Conservation (phyloP, 2,888 invertebrate species). For the Ariolimax columbianus region DNA sequence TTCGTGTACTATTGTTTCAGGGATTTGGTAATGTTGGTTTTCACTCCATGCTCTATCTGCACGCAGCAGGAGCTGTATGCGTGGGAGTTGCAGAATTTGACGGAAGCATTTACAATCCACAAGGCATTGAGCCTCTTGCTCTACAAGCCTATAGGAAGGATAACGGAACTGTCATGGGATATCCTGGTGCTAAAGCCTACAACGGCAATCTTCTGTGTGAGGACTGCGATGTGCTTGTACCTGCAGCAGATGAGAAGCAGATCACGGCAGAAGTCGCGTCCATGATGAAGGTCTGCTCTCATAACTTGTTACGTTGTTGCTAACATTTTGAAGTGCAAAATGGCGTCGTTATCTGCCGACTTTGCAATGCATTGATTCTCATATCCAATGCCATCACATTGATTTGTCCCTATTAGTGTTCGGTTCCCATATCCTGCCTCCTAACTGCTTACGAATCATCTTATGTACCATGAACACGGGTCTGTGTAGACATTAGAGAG, state of each 20-base stretch:
- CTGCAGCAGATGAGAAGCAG: slow-evolving; percentile 96
- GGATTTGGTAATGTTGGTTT: slow-evolving; percentile 99
- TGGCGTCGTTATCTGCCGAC: no score
- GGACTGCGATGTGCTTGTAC: slow-evolving; percentile 96
- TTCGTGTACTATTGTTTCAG: slow-evolving; percentile 77
- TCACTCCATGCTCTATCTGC: slow-evolving; percentile 94
- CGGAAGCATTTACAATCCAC: slow-evolving; percentile 90
- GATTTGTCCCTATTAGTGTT: no score
- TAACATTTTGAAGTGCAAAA: no score
- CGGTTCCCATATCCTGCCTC: no score
- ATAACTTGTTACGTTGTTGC: slow-evolving; percentile 59
- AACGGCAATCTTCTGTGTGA: slow-evolving; percentile 86
- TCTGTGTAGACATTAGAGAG: no score
- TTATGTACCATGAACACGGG: no score
- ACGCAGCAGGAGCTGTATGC: slow-evolving; percentile 93
- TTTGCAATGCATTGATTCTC: no score
- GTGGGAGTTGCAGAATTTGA: slow-evolving; percentile 94
- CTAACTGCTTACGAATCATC: no score
- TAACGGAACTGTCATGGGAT: slow-evolving; percentile 94
- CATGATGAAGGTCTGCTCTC: slow-evolving; percentile 93
- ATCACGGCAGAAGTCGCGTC: slow-evolving; percentile 93
- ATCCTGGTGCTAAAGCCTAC: slow-evolving; percentile 93
- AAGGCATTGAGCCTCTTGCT: slow-evolving; percentile 92
- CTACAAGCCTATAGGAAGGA: slow-evolving; percentile 81
- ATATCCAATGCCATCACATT: no score